phyloP scores from a whole-genome alignment of 2,113 vertebrate genomes.

The Peromyscus polionotus region DNA sequence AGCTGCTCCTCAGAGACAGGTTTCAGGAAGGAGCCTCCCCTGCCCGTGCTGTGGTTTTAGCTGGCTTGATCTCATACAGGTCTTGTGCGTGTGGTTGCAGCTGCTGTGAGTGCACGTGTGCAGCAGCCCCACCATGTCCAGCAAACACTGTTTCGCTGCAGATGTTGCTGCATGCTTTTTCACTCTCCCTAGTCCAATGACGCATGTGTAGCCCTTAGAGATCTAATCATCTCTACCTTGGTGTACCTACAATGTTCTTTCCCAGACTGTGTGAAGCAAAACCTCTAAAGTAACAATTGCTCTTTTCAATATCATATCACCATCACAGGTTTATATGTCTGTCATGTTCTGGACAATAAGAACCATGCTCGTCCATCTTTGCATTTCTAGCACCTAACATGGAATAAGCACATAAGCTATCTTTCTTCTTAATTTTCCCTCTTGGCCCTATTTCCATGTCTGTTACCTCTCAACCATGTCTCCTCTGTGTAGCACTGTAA shows the following conservation, averaged over 20 bases:
- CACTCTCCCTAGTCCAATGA: not conserved
- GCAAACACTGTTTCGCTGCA: not conserved
- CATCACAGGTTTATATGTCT: not conserved
- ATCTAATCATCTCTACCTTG: not conserved
- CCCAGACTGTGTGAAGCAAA: not conserved
- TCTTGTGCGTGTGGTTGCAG: not conserved
- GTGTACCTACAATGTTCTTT: not conserved
- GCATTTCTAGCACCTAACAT: not conserved
- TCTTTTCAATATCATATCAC: not conserved
- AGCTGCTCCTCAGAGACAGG: not conserved
- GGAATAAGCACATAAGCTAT: not conserved
- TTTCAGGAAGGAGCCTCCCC: not conserved
- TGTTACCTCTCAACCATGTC: not conserved
- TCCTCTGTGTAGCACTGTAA: not conserved
- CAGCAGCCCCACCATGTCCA: not conserved
- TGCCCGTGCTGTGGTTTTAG: not conserved
- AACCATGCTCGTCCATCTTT: not conserved
- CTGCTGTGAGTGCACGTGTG: not conserved
- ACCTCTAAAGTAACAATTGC: not conserved
- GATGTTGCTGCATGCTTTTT: not conserved
- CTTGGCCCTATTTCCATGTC: not conserved
- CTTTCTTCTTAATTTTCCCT: not conserved
- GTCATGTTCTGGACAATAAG: not conserved
- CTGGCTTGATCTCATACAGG: not conserved
- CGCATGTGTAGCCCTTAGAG: not conserved